Conservation (phyloP, 2,888 invertebrate species). For the Patella ulyssiponensis region DNA sequence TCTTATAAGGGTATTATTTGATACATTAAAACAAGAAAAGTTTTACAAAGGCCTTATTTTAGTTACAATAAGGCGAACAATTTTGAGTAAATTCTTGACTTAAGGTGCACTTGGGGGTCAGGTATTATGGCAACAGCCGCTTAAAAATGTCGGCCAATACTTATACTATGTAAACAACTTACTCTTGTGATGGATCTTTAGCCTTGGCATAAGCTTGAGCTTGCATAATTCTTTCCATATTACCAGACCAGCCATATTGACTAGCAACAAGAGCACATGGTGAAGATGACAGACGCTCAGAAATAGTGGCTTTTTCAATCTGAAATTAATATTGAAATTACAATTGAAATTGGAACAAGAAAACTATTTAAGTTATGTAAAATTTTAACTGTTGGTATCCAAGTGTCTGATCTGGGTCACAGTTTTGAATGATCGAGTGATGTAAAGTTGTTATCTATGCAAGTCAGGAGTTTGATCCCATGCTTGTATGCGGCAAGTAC, state of each 20-base stretch:
- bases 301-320: slow-evolving; percentile 85
- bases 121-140: no score
- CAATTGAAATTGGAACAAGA: not conserved
- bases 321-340: slow-evolving; percentile 35
- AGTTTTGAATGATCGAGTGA: not conserved
- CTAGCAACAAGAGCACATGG: slow-evolving; percentile 97
- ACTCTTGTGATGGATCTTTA: slow-evolving; percentile 80
- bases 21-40: no score
- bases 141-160: no score
- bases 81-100: no score
- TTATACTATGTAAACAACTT: slow-evolving; percentile 46
- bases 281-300: slow-evolving; percentile 89
- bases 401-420: not conserved
- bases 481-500: not conserved
- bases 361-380: not conserved
- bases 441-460: not conserved
- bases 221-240: slow-evolving; percentile 95
- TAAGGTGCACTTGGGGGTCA: no score
- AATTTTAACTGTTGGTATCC: not conserved
- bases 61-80: no score
- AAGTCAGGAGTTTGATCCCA: not conserved
- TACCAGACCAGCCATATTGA: slow-evolving; percentile 98
- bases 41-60: no score
- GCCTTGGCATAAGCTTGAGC: slow-evolving; percentile 95
- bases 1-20: no score